Percentiles rank a stretch among this genome's conserved stretches.
Evolutionary conservation across 2,888 invertebrate genomes (phyloP).

Genomic region (Rhabditoides inermis): DNA sequence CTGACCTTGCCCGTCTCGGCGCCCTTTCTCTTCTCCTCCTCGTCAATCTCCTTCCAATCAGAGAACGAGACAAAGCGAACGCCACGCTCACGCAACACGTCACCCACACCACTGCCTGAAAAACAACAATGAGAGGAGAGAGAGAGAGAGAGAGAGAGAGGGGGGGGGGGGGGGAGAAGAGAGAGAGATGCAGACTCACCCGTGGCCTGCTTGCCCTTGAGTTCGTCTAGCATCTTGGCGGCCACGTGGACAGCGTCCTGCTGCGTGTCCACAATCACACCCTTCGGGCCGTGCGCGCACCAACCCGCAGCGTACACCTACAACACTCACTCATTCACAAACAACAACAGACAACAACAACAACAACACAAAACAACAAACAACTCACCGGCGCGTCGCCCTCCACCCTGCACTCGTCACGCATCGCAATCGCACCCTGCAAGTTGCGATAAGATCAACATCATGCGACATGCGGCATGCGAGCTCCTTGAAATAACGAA

Average conservation of each 20-base stretch:
- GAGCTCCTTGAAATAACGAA: too few relatives aligned
- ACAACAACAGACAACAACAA: too few relatives aligned
- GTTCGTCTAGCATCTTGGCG: slow-evolving; percentile 28
- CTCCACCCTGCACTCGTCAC: slow-evolving; percentile 43
- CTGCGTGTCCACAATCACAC: slow-evolving; percentile 49
- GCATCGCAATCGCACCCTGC: slow-evolving; percentile 36
- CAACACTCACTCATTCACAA: not conserved
- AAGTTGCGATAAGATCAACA: not conserved
- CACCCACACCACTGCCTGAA: slow-evolving; percentile 11
- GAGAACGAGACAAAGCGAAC: slow-evolving; percentile 36
- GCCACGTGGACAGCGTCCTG: slow-evolving; percentile 35
- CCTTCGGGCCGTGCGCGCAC: slow-evolving; percentile 46
- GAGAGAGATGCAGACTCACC: not conserved
- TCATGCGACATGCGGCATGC: not conserved
- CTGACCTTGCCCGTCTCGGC: slow-evolving; percentile 38
- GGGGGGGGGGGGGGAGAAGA: not conserved
- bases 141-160: not conserved
- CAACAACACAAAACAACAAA: not conserved
- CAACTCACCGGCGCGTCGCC: not conserved
- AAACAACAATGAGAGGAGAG: slow-evolving; percentile 2
- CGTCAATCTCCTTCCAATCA: slow-evolving; percentile 42
- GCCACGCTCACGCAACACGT: slow-evolving; percentile 16
- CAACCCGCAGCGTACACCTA: slow-evolving; percentile 15
- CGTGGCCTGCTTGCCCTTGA: slow-evolving; percentile 4
- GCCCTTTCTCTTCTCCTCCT: slow-evolving; percentile 36